A percentile compares a stretch with the other conserved stretches of the same genome.
phyloP scores from a whole-genome alignment of 2,888 invertebrate genomes.

The Nemotelus pantherinus region DNA sequence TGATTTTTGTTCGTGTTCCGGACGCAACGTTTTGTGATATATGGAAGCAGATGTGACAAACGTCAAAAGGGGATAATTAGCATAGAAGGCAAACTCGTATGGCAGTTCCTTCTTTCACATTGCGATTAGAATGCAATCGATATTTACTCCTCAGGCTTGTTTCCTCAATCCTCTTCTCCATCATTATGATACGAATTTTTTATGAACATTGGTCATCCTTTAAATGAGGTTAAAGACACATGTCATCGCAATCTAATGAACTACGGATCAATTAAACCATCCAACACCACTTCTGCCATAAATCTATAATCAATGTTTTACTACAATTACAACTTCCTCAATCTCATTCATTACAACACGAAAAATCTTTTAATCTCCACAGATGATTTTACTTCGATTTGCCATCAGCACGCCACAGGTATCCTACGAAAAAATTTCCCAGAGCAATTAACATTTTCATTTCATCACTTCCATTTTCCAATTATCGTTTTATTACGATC shows the following conservation, averaged over 20 bases:
- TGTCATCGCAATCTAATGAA: no score
- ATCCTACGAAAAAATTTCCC: conserved; percentile 5
- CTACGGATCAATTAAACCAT: no score
- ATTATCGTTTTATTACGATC: conserved; percentile 28
- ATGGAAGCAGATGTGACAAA: conserved; percentile 6
- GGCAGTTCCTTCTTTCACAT: no score
- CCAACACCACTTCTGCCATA: no score
- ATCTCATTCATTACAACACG: conserved; percentile 10
- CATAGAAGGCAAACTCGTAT: no score
- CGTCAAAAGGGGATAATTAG: not conserved
- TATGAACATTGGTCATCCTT: no score
- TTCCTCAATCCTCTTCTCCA: no score
- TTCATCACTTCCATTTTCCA: conserved; percentile 31
- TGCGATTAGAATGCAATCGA: no score
- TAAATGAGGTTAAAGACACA: no score
- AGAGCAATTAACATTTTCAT: conserved; percentile 34
- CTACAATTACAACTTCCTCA: conserved; percentile 8
- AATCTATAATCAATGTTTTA: not conserved
- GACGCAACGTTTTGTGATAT: not conserved
- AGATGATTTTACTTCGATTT: conserved; percentile 13
- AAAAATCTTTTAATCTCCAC: conserved; percentile 37
- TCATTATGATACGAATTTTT: no score
- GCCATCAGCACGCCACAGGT: conserved; percentile 19
- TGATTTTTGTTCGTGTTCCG: not conserved
- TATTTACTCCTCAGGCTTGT: no score